These are phyloP conservation scores for Callosobruchus maculatus DNA, from an alignment of 2,888 invertebrate species.

Conservation along the genomic window DNA sequence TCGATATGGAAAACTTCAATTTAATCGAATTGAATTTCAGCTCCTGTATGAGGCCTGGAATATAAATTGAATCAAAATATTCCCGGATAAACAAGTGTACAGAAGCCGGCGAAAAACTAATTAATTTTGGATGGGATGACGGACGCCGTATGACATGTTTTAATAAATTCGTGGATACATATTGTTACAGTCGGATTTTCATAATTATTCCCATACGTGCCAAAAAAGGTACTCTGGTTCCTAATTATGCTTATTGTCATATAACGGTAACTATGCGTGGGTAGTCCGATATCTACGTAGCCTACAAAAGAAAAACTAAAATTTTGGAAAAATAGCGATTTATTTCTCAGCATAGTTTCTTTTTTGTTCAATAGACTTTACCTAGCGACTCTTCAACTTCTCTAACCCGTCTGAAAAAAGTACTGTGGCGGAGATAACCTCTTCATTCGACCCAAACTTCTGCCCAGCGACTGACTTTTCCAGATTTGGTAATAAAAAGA, in stretches of 20 bases:
- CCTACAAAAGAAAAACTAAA: no score
- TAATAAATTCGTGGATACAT: neutral
- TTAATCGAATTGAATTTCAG: neutral
- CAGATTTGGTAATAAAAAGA: no score
- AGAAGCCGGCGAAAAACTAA: neutral
- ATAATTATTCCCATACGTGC: neutral
- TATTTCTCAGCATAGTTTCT: no score
- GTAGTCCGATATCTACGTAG: no score
- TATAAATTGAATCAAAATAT: neutral
- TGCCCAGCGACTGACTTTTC: no score
- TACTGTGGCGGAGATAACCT: no score
- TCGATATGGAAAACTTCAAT: neutral
- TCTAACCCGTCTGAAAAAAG: no score
- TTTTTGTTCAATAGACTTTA: no score
- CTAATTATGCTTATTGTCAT: neutral
- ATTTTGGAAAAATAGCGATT: no score
- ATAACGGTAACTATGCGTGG: no score
- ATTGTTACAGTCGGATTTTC: neutral
- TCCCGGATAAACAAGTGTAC: neutral
- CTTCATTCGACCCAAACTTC: no score
- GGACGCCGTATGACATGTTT: neutral
- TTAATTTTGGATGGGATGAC: neutral
- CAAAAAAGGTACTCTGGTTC: neutral
- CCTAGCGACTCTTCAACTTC: no score
- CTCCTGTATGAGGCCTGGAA: neutral